Base-by-base conservation (phyloP, 2,888 invertebrate genomes). In the Sesamia inferens region DNA sequence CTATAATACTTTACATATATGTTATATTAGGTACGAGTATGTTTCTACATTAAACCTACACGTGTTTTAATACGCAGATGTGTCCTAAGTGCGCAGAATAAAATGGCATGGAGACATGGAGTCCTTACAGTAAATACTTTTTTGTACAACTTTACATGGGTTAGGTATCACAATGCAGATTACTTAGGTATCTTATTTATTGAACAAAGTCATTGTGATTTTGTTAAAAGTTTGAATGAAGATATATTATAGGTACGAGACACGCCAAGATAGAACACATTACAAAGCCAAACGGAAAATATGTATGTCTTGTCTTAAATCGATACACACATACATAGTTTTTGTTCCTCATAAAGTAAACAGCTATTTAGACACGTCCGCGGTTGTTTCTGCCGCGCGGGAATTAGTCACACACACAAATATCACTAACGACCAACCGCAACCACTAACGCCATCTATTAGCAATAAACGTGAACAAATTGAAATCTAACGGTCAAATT, bases 381-480 rank as follows among this genome's bases (percentile, higher is more conserved):
- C 78, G 76, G 70, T 72, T 72, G 81, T 76, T 78, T 79, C 78
- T 76, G 68, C 70, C 68, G 79, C 79, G 66, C 72, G 62, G 68
- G 78, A 79, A 85, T 86, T 85, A 85, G 85, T 86, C 85, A 86
- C 75, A 76, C 85, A 86, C 75, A 76, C 48, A 75, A 72, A 74
- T 79, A 72, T 69, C 57, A 62, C 31, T 31, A 69, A 63, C 57
- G 61, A 39, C 16, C n/a, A 57, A 78, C 66, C 22, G 77, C n/a
- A 42, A 88, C 90, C 48, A 71, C 86, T 92, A 88, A 70, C 92
- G 92, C 92, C 93, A 92, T 92, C 92, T 92, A 68, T 88, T 80
- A 65, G 19, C 54, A 39, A 54, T 13, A 48, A 71, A 39, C 48
- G 55, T 8, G 48, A 78, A 44, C 64, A 59, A 31, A 67, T 74